Percentiles rank a stretch among this genome's conserved stretches.
These are phyloP conservation scores for Agrotis puta DNA, from an alignment of 2,888 invertebrate genomes.

Conservation along the genomic window DNA sequence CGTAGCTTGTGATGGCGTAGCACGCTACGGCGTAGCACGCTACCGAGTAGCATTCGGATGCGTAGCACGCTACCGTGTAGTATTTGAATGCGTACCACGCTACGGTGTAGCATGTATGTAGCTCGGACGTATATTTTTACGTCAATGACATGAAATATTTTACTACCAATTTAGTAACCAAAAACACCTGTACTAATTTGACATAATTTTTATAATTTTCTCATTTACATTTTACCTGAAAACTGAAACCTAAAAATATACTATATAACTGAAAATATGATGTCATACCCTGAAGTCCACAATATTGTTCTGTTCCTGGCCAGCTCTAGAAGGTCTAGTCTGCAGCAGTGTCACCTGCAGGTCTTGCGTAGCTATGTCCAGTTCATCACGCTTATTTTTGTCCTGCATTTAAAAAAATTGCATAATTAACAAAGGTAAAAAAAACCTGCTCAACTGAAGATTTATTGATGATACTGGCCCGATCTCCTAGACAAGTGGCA, in stretches of 20 bases:
- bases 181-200: background rate
- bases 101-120: background rate
- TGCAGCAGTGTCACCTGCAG: conserved; percentile 79
- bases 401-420: conserved; percentile 78
- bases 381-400: conserved; percentile 70
- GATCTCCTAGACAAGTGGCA: too few species aligned
- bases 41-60: too few species aligned
- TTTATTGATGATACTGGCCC: too few species aligned
- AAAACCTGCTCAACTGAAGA: too few species aligned
- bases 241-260: background rate
- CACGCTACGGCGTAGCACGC: too few species aligned
- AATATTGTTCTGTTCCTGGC: conserved; percentile 73
- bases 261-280: background rate
- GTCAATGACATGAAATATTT: too few species aligned
- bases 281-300: conserved; percentile 81
- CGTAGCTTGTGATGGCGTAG: too few species aligned
- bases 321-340: conserved; percentile 68
- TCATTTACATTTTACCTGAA: too few species aligned
- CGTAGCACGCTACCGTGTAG: background rate
- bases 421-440: too few species aligned
- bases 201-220: too few species aligned
- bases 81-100: too few species aligned
- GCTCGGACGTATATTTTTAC: too few species aligned
- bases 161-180: background rate
- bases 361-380: conserved; percentile 79